These are phyloP conservation scores for Ageneiosus marmoratus DNA, from an alignment of 2,113 vertebrate species.

Conservation along the genomic window DNA sequence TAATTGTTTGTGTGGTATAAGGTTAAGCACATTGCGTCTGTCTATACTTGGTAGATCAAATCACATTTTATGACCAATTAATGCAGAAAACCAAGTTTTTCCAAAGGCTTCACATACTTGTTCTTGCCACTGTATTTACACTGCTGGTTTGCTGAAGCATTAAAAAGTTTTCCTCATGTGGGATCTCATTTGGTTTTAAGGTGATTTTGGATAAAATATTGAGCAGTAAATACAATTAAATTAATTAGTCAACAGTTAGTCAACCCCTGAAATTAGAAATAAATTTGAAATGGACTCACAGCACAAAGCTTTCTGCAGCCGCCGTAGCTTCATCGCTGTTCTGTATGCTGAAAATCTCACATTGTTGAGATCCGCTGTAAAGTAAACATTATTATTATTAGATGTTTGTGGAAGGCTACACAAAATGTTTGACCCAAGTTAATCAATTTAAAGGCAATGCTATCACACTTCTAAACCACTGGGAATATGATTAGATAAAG, in stretches of 20 bases:
- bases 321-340: conserved; percentile 96
- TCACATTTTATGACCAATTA: no score
- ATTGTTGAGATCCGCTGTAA: conserved; percentile 91
- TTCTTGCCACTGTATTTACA: no score
- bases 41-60: no score
- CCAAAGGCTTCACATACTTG: no score
- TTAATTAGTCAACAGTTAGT: not conserved
- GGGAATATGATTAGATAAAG: no score
- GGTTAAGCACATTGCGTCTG: no score
- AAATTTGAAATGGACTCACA: conserved; percentile 75
- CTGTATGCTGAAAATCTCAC: conserved; percentile 97
- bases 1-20: no score
- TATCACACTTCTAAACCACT: no score
- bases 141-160: not conserved
- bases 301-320: conserved; percentile 98
- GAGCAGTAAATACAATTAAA: not conserved
- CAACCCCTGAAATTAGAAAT: not conserved
- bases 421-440: no score
- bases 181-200: not conserved
- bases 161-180: not conserved
- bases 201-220: not conserved
- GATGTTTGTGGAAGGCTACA: no score
- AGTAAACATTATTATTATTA: conserved; percentile 15
- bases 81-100: no score
- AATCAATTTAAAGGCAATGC: no score